A percentile compares a stretch with the other conserved stretches of the same genome.
Evolutionary conservation across 2,113 vertebrate genomes (phyloP).

Genomic region (Nibea coibor): DNA sequence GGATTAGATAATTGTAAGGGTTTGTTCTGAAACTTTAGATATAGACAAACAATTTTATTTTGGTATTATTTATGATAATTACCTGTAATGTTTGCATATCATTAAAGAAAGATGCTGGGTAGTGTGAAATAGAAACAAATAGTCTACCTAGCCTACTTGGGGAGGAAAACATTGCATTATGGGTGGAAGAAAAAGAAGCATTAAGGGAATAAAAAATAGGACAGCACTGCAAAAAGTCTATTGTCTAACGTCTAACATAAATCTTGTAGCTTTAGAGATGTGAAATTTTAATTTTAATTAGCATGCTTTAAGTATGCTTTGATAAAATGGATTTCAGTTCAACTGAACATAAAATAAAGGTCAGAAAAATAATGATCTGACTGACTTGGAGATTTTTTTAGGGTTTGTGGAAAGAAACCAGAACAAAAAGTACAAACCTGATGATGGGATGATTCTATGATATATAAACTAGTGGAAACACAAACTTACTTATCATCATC

Average conservation of each 20-base stretch:
- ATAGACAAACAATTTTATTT: neutral
- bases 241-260: neutral
- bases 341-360: too few relatives aligned
- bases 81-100: neutral
- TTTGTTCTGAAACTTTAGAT: neutral
- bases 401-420: neutral
- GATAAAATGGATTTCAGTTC: too few relatives aligned
- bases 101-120: neutral
- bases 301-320: too few relatives aligned
- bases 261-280: neutral
- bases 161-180: neutral
- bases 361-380: neutral
- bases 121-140: neutral
- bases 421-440: too few relatives aligned
- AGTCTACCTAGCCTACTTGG: neutral
- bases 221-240: neutral
- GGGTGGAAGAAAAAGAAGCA: neutral
- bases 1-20: neutral
- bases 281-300: neutral
- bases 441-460: neutral
- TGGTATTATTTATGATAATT: neutral
- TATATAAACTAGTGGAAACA: constrained; percentile 5
- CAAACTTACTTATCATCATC: constrained; percentile 89
- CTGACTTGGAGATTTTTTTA: too few relatives aligned
- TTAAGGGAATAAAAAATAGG: neutral